Percentiles rank a stretch among this genome's conserved stretches.
Evolutionary conservation across 2,888 invertebrate genomes (phyloP).

Genomic region (Lasiommata megera): DNA sequence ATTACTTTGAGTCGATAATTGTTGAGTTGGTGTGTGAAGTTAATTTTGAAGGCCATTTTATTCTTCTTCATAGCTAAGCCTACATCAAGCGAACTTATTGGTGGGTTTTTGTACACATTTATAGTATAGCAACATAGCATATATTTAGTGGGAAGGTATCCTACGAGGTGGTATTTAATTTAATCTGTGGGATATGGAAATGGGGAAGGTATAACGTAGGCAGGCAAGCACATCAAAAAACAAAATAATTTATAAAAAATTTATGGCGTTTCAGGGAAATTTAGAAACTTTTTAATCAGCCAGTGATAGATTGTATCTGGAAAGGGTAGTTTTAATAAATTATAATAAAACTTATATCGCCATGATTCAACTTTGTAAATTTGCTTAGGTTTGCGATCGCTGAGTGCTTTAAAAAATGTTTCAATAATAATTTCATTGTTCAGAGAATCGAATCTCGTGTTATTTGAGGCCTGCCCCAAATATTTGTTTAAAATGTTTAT

Average conservation of each 20-base stretch:
- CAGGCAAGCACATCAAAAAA: too few relatives aligned
- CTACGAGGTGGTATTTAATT: too few relatives aligned
- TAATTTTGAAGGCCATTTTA: too few relatives aligned
- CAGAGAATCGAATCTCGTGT: constrained; percentile 66
- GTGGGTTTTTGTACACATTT: too few relatives aligned
- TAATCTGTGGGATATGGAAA: too few relatives aligned
- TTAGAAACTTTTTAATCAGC: constrained; percentile 83
- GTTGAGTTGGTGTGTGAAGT: too few relatives aligned
- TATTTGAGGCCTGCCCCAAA: constrained; percentile 68
- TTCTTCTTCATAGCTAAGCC: too few relatives aligned
- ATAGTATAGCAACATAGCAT: too few relatives aligned
- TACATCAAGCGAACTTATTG: too few relatives aligned
- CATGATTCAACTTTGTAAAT: constrained; percentile 86
- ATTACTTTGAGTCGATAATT: too few relatives aligned
- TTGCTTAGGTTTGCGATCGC: constrained; percentile 79
- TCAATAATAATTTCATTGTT: constrained; percentile 80
- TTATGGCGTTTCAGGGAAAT: constrained; percentile 73
- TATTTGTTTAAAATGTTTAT: constrained; percentile 84
- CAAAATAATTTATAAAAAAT: neutral
- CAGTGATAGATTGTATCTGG: constrained; percentile 81
- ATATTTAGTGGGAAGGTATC: too few relatives aligned
- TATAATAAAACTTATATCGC: constrained; percentile 85
- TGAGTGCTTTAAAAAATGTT: constrained; percentile 83
- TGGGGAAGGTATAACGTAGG: too few relatives aligned
- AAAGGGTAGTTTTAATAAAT: constrained; percentile 80